These are phyloP conservation scores for Bugulina stolonifera DNA, from an alignment of 2,888 invertebrate genomes.

Conservation along the genomic window DNA sequence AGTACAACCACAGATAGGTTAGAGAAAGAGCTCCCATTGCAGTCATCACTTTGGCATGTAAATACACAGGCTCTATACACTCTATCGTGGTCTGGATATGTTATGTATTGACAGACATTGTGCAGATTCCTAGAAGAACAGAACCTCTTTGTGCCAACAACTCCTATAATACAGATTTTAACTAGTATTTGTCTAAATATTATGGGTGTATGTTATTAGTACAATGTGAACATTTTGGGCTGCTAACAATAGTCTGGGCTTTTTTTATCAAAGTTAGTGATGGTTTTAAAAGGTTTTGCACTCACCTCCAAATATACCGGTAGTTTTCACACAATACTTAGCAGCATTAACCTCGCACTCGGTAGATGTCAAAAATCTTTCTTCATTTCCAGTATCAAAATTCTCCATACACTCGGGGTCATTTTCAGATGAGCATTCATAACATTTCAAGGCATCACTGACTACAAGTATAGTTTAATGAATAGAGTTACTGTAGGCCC, in stretches of 20 bases:
- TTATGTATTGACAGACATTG: conserved; percentile 52
- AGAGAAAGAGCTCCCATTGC: conserved; percentile 37
- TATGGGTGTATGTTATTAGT: too few species aligned
- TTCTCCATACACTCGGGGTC: conserved; percentile 56
- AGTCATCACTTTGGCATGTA: conserved; percentile 46
- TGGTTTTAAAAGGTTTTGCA: too few species aligned
- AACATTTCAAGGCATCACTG: conserved; percentile 65
- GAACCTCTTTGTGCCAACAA: conserved; percentile 53
- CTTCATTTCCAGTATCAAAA: conserved; percentile 61
- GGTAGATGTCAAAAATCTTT: conserved; percentile 58
- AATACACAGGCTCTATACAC: conserved; percentile 52
- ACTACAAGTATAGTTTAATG: conserved; percentile 2
- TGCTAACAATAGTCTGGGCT: not conserved
- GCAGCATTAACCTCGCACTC: conserved; percentile 70
- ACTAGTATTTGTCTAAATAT: too few species aligned
- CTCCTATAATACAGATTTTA: conserved; percentile 36
- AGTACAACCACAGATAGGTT: not conserved
- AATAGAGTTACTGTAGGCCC: too few species aligned
- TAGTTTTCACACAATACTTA: conserved; percentile 76
- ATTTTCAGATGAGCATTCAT: conserved; percentile 78
- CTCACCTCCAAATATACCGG: conserved; percentile 66
- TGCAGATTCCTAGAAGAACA: conserved; percentile 52
- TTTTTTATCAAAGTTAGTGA: too few species aligned
- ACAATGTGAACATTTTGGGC: not conserved
- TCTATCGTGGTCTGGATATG: conserved; percentile 52